Evolutionary conservation across 2,888 invertebrate species (phyloP).

Genomic region (Leptopilina drosophilae): DNA sequence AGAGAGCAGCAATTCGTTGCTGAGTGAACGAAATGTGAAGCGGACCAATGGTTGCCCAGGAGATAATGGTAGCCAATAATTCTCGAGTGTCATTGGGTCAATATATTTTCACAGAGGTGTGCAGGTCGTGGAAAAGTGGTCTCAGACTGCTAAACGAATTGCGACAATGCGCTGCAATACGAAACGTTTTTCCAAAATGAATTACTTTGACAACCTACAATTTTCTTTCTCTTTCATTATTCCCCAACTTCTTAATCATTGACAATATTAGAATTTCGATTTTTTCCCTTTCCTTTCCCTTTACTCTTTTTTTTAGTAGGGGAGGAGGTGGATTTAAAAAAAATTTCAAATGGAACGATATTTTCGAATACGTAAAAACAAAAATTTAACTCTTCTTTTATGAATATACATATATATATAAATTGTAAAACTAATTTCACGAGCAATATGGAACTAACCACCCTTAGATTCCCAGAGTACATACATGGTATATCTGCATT

Average conservation of each 20-base stretch:
- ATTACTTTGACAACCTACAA: constrained; percentile 27
- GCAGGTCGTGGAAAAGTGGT: constrained; percentile 33
- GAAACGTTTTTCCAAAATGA: constrained; percentile 7
- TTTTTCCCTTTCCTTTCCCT: too few species aligned
- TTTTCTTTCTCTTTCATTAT: not conserved
- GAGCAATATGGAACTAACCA: constrained; percentile 8
- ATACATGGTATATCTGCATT: constrained; percentile 33
- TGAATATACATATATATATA: not conserved
- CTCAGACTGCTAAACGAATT: not conserved
- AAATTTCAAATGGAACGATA: too few species aligned
- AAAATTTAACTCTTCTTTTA: too few species aligned
- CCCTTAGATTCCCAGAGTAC: constrained; percentile 16
- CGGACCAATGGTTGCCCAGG: constrained; percentile 34
- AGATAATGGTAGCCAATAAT: constrained; percentile 38
- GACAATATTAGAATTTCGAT: too few species aligned
- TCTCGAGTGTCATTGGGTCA: constrained; percentile 36
- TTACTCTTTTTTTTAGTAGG: too few species aligned
- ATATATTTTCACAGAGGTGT: constrained; percentile 30
- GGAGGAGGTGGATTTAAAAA: too few species aligned
- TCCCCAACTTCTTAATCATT: too few species aligned
- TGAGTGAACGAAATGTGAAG: constrained; percentile 25
- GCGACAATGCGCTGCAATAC: constrained; percentile 7
- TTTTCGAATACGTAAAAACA: too few species aligned
- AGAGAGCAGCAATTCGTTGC: constrained; percentile 25
- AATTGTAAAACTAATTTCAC: constrained; percentile 27